phyloP scores from a whole-genome alignment of 1,140 invertebrate species.

The Drosophila tristis region DNA sequence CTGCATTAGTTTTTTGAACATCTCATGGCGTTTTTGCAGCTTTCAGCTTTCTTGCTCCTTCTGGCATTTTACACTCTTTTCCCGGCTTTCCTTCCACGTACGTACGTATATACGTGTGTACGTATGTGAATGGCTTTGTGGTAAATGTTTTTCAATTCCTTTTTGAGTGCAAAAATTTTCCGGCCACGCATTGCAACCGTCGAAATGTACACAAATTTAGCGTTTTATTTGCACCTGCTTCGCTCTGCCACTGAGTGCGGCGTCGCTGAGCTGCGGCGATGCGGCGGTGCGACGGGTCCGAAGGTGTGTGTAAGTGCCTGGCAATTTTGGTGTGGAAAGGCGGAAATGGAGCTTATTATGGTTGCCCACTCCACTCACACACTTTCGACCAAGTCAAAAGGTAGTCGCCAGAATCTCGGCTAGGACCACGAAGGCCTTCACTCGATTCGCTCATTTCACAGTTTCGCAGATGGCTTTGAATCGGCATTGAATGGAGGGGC shows the following conservation, averaged over 20 bases:
- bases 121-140: conserved; percentile 66
- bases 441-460: conserved; percentile 61
- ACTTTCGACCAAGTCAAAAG: conserved; percentile 26
- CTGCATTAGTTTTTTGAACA: conserved; percentile 44
- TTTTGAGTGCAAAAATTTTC: conserved; percentile 31
- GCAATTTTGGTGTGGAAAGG: conserved; percentile 50
- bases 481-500: conserved; percentile 69
- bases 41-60: conserved; percentile 17
- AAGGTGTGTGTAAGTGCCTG: conserved; percentile 51
- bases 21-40: conserved; percentile 38
- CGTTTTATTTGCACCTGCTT: conserved; percentile 74
- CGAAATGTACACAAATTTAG: conserved; percentile 75
- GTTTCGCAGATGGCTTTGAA: conserved; percentile 72
- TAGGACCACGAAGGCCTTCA: conserved; percentile 25
- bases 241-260: conserved; percentile 34
- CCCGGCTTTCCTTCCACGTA: conserved; percentile 7
- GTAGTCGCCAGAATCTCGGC: not conserved
- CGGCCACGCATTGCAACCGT: conserved; percentile 43
- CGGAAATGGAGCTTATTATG: conserved; percentile 76
- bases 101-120: not conserved
- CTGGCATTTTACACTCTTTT: conserved; percentile 21
- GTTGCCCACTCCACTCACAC: conserved; percentile 21
- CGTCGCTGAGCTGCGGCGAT: not conserved
- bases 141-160: conserved; percentile 78
- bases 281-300: conserved; percentile 7